A percentile compares a stretch with the other conserved stretches of the same genome.
Evolutionary conservation across 1,140 invertebrate genomes (phyloP).

Genomic region (Orius insidiosus): DNA sequence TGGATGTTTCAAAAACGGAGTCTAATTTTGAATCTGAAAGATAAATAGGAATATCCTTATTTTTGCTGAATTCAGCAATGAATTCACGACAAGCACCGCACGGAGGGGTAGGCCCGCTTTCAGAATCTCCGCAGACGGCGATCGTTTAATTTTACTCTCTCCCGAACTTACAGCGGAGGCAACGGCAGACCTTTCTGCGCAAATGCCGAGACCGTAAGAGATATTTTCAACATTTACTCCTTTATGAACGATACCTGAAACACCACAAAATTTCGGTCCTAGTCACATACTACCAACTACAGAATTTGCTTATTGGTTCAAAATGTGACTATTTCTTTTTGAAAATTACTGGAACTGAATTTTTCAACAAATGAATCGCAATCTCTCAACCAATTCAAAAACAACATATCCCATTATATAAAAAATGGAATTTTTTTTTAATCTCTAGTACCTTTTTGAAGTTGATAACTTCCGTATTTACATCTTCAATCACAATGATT

Average conservation of each 20-base stretch:
- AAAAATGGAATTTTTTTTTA: too few species aligned
- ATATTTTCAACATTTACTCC: constrained; percentile 90
- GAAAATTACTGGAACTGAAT: too few species aligned
- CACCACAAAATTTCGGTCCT: too few species aligned
- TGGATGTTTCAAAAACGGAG: background rate
- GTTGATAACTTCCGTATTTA: too few species aligned
- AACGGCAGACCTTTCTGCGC: constrained; percentile 81
- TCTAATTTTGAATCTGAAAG: constrained; percentile 26
- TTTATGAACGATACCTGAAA: constrained; percentile 31
- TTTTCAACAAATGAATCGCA: too few species aligned
- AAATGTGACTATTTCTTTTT: too few species aligned
- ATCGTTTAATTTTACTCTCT: constrained; percentile 50
- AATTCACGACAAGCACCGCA: constrained; percentile 87
- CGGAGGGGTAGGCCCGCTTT: constrained; percentile 51
- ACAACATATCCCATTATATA: too few species aligned
- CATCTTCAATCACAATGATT: too few species aligned
- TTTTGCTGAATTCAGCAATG: constrained; percentile 50
- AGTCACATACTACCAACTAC: too few species aligned
- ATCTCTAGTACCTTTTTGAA: too few species aligned
- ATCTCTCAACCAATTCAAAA: too few species aligned
- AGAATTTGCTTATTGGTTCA: too few species aligned
- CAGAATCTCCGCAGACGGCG: constrained; percentile 45
- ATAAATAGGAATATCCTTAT: constrained; percentile 47
- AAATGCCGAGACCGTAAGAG: constrained; percentile 58
- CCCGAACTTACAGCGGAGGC: constrained; percentile 77